Percentiles rank a stretch among this genome's conserved stretches.
Evolutionary conservation across 2,888 invertebrate species (phyloP).

Genomic region (Epistrophella euchroma): DNA sequence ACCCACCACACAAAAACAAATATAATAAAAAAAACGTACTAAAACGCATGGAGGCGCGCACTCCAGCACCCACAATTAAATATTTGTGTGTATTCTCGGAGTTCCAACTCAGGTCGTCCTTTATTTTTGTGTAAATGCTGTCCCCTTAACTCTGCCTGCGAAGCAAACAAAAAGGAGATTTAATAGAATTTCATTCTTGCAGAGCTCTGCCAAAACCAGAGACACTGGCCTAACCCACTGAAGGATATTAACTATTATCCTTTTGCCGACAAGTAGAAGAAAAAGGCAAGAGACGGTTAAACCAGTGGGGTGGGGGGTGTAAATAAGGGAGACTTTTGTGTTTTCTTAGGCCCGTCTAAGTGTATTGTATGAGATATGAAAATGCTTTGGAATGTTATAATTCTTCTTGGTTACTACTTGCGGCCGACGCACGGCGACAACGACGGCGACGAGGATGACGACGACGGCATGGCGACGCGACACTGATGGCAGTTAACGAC

Average conservation of each 20-base stretch:
- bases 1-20: neutral
- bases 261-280: constrained; percentile 16
- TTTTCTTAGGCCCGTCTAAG: constrained; percentile 59
- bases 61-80: constrained; percentile 33
- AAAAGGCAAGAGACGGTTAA: neutral
- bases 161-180: constrained; percentile 62
- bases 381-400: constrained; percentile 67
- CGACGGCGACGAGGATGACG: neutral
- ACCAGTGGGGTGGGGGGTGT: too few relatives aligned
- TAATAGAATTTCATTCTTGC: constrained; percentile 69
- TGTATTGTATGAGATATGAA: constrained; percentile 59
- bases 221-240: constrained; percentile 59
- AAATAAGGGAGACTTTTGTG: constrained; percentile 16
- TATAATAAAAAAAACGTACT: neutral
- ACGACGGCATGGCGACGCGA: constrained; percentile 61
- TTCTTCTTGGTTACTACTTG: constrained; percentile 57
- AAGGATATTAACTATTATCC: constrained; percentile 63
- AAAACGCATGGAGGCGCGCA: constrained; percentile 36
- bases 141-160: neutral
- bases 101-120: constrained; percentile 20
- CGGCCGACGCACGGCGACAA: constrained; percentile 5
- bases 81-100: constrained; percentile 35
- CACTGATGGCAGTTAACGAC: constrained; percentile 41
- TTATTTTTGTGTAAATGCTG: constrained; percentile 11
- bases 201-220: constrained; percentile 66